Conservation (phyloP, 2,797 vertebrate species). For the Lacerta agilis region DNA sequence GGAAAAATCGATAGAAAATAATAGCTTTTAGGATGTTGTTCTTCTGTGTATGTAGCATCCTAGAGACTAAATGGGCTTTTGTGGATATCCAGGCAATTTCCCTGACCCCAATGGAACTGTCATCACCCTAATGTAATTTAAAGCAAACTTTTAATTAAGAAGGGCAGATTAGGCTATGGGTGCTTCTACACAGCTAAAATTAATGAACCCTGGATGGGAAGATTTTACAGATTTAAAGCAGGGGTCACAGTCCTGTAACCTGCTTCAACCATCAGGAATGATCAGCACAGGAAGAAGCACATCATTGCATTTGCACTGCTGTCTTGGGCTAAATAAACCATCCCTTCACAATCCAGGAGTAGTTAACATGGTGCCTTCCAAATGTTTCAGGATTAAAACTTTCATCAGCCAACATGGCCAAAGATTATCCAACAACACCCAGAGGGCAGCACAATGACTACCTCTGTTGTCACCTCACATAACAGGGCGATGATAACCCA, state of each 20-base stretch:
- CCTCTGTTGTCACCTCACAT: background rate
- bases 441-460: too few species aligned
- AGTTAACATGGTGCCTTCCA: too few species aligned
- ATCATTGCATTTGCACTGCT: background rate
- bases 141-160: conserved; percentile 30
- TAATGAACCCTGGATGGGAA: background rate
- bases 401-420: too few species aligned
- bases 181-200: background rate
- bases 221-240: background rate
- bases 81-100: conserved; percentile 21
- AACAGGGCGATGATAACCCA: background rate
- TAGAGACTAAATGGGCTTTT: conserved; percentile 30
- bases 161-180: conserved; percentile 8
- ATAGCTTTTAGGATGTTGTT: background rate
- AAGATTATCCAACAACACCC: too few species aligned
- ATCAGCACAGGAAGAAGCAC: background rate
- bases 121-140: conserved; percentile 16
- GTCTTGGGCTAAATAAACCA: background rate
- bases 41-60: conserved; percentile 9
- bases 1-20: conserved; percentile 18
- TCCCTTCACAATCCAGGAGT: too few species aligned
- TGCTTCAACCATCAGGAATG: background rate
- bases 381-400: too few species aligned
- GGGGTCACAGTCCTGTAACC: background rate
- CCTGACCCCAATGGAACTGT: conserved; percentile 38